phyloP scores from a whole-genome alignment of 2,797 vertebrate genomes.

The Peromyscus attwateri region DNA sequence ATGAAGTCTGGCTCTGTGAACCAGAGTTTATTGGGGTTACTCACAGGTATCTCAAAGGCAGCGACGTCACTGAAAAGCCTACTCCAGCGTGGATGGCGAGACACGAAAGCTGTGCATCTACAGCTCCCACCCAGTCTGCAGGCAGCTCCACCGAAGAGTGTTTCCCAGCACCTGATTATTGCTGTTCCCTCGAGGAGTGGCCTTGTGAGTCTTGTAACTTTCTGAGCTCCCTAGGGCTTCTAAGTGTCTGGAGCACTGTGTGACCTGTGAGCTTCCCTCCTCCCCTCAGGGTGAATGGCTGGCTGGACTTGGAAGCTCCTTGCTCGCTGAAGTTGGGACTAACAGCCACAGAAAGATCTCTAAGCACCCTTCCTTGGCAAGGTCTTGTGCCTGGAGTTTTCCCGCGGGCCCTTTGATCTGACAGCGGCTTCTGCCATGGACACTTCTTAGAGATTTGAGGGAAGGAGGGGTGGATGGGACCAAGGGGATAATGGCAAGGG shows the following conservation, averaged over 20 bases:
- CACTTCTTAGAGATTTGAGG: background rate
- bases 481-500: background rate
- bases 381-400: background rate
- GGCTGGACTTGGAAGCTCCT: background rate
- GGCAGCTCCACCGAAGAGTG: background rate
- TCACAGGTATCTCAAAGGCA: background rate
- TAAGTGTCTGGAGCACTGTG: background rate
- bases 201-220: background rate
- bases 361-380: background rate
- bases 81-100: background rate
- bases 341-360: background rate
- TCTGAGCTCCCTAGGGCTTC: background rate
- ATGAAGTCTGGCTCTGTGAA: background rate
- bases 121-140: background rate
- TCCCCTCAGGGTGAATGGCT: background rate
- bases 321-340: background rate
- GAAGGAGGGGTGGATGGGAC: background rate
- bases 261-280: background rate
- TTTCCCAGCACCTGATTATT: background rate
- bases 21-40: background rate
- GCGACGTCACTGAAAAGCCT: background rate
- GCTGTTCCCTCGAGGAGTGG: background rate
- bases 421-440: background rate
- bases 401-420: background rate
- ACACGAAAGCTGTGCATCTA: background rate